Conservation (phyloP, 2,888 invertebrate genomes). For the Sabatieria punctata region DNA sequence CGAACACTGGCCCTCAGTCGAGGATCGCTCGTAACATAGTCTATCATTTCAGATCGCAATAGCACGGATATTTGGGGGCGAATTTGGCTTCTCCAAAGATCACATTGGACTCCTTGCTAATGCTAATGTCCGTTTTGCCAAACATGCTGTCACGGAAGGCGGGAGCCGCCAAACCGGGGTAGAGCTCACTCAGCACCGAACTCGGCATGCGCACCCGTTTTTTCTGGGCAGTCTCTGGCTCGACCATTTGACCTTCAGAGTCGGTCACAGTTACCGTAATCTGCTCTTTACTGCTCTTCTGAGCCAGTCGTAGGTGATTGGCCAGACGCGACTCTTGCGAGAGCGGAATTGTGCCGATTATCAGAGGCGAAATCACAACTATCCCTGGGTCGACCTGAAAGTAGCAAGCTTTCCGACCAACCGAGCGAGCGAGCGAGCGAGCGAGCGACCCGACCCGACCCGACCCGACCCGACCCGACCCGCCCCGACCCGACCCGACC, state of each 20-base stretch:
- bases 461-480: no score
- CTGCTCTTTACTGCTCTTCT: not conserved
- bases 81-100: constrained; percentile 24
- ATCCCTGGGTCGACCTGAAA: constrained; percentile 17
- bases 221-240: not conserved
- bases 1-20: no score
- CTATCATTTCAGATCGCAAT: no score
- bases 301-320: not conserved
- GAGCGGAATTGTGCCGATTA: constrained; percentile 27
- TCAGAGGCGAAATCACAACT: constrained; percentile 17
- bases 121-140: constrained; percentile 24
- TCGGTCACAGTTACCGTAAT: not conserved
- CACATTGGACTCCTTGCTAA: constrained; percentile 24
- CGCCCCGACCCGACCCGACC: no score
- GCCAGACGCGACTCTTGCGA: not conserved
- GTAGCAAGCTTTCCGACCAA: not conserved
- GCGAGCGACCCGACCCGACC: no score
- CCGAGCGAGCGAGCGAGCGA: no score
- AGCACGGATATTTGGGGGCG: constrained; percentile 30
- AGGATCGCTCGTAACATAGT: no score
- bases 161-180: constrained; percentile 27
- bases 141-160: constrained; percentile 26
- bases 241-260: not conserved
- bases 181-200: constrained; percentile 26
- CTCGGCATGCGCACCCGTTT: constrained; percentile 22